Conservation (phyloP, 1,140 invertebrate genomes). For the Micrasema minimum region DNA sequence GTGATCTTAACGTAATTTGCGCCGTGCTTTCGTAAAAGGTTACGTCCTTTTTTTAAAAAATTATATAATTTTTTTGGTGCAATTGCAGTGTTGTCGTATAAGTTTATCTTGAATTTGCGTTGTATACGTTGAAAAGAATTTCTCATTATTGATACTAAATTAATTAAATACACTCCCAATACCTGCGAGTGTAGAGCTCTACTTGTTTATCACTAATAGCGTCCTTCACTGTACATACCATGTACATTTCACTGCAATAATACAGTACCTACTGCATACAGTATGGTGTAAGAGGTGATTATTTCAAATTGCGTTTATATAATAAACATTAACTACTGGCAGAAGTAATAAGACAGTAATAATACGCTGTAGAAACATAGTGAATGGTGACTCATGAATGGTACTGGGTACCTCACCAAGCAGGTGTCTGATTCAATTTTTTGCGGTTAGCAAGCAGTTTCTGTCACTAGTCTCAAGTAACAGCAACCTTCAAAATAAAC, state of each 20-base stretch:
- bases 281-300: slow-evolving; percentile 2
- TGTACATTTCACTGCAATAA: background rate
- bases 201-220: background rate
- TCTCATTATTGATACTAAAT: no score
- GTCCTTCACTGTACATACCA: background rate
- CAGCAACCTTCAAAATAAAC: slow-evolving; percentile 22
- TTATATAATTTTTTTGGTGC: no score
- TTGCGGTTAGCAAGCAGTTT: slow-evolving; percentile 13
- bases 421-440: slow-evolving; percentile 21
- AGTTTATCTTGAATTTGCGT: no score
- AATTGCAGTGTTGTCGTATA: no score
- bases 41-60: no score
- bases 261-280: background rate
- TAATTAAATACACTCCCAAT: no score
- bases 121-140: no score
- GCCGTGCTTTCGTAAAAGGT: no score
- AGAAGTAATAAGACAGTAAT: background rate
- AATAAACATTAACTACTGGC: background rate
- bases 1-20: no score
- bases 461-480: slow-evolving; percentile 14
- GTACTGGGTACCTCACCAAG: background rate
- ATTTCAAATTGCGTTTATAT: slow-evolving; percentile 5
- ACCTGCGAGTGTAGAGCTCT: no score
- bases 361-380: background rate
- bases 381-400: background rate